Conservation (phyloP, 2,888 invertebrate species). For the Drosophila melanosoma region DNA sequence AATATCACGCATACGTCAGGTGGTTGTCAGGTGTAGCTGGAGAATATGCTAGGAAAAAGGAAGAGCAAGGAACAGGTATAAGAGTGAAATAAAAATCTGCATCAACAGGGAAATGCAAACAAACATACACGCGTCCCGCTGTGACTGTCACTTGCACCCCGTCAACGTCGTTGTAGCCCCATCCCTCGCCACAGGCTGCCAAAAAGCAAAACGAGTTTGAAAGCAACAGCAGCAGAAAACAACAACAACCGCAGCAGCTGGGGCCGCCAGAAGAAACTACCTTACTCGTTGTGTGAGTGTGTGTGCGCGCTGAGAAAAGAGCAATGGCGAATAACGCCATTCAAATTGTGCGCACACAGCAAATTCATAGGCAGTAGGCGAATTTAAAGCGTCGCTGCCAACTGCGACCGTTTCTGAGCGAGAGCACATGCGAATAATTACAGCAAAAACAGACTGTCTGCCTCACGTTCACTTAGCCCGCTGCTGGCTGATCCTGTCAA, state of each 20-base stretch:
- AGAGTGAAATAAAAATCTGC: constrained; percentile 12
- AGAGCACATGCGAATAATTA: constrained; percentile 42
- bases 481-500: constrained; percentile 48
- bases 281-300: constrained; percentile 9
- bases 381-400: constrained; percentile 32
- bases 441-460: constrained; percentile 2
- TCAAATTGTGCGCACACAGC: constrained; percentile 43
- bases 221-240: constrained; percentile 29
- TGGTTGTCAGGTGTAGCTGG: background rate
- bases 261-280: constrained; percentile 37
- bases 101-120: constrained; percentile 17
- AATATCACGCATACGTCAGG: constrained; percentile 47
- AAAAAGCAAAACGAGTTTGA: constrained; percentile 59
- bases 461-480: constrained; percentile 18
- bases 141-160: constrained; percentile 30
- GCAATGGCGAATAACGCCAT: constrained; percentile 33
- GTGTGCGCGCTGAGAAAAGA: background rate
- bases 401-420: background rate
- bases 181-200: constrained; percentile 11
- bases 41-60: background rate
- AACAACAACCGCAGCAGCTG: constrained; percentile 33
- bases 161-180: constrained; percentile 5
- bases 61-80: constrained; percentile 7
- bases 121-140: constrained; percentile 25
- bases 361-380: constrained; percentile 27